Conservation (phyloP, 2,797 vertebrate species). For the Sorex maritimensis region DNA sequence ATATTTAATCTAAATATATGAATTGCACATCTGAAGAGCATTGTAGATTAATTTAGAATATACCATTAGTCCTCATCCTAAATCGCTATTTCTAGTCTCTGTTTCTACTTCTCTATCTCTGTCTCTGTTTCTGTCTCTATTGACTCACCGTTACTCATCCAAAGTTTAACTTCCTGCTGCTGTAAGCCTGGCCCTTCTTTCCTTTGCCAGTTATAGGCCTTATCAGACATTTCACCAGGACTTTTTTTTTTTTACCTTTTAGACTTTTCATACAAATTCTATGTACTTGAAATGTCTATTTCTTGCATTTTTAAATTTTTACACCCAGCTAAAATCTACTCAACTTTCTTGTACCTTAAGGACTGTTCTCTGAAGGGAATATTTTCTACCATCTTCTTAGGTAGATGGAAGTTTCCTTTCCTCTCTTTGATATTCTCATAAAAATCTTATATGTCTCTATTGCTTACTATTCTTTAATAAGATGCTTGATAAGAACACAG, state of each 20-base stretch:
- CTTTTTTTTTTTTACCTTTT: neutral
- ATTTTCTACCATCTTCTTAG: neutral
- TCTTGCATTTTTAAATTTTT: neutral
- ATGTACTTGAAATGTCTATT: neutral
- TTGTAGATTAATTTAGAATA: neutral
- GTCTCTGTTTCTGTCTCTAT: no score
- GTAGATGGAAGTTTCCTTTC: neutral
- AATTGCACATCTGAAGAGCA: neutral
- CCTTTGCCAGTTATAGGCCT: neutral
- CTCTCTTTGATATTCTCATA: neutral
- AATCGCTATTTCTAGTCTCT: neutral
- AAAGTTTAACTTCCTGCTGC: neutral
- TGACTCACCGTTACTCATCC: neutral
- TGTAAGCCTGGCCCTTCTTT: neutral
- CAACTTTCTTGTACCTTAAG: neutral
- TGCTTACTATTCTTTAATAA: neutral
- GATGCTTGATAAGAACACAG: neutral
- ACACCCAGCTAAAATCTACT: neutral
- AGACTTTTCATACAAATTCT: neutral
- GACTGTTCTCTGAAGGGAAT: neutral
- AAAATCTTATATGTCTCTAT: neutral
- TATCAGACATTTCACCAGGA: neutral
- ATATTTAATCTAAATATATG: neutral
- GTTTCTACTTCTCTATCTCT: neutral
- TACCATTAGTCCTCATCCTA: neutral